Conservation (phyloP, 2,888 invertebrate genomes). For the Enchytraeus crypticus region DNA sequence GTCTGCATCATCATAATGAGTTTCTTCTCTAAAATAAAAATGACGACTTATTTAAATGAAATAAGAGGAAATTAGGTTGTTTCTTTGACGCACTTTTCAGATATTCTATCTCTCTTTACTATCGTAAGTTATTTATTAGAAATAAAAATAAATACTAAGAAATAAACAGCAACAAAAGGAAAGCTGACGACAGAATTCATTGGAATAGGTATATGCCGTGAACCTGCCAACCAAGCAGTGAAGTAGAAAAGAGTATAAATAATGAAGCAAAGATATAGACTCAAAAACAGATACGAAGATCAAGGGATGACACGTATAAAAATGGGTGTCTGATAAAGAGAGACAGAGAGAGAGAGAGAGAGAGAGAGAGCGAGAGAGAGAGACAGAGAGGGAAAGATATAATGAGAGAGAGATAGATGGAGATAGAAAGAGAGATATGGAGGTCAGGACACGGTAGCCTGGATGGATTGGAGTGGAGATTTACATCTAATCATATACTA, state of each 20-base stretch:
- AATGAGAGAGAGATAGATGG: neutral
- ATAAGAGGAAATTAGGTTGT: no score
- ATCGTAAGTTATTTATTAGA: no score
- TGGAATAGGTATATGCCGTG: no score
- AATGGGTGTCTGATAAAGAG: neutral
- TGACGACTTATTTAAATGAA: no score
- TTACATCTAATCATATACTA: slow-evolving; percentile 4
- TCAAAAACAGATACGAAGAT: neutral
- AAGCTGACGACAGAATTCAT: no score
- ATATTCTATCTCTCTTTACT: no score
- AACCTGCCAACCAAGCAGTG: no score
- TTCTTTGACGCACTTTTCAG: no score
- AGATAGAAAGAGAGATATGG: neutral
- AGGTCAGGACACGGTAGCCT: neutral
- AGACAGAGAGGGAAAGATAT: neutral
- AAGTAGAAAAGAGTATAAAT: neutral
- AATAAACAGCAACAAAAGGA: no score
- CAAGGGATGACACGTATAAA: neutral
- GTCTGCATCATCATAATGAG: no score
- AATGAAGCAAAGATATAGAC: neutral
- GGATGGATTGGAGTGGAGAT: neutral
- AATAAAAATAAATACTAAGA: no score
- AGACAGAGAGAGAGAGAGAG: neutral
- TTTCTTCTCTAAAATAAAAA: no score
- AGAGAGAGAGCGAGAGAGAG: neutral